These are phyloP conservation scores for Augochlorella aurata DNA, from an alignment of 2,888 invertebrate genomes.

Conservation along the genomic window DNA sequence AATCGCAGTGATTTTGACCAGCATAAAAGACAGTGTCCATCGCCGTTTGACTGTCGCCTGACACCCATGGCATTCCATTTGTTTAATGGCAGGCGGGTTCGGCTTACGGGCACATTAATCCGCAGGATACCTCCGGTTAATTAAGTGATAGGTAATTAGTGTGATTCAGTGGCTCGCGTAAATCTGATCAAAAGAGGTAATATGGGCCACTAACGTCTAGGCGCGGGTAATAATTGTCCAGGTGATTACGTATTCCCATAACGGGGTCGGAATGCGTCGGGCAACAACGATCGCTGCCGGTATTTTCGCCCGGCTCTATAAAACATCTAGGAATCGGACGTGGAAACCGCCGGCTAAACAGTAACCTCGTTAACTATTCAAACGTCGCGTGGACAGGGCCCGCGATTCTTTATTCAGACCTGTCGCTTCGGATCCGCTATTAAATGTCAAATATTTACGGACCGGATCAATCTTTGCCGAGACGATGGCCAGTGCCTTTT, in stretches of 20 bases:
- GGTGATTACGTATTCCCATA: constrained; percentile 25
- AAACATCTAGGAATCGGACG: constrained; percentile 3
- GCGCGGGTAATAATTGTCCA: constrained; percentile 24
- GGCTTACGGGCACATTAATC: constrained; percentile 4
- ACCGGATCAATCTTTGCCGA: not conserved
- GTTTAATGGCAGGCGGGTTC: not conserved
- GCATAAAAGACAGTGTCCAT: not conserved
- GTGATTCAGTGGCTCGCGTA: constrained; percentile 6
- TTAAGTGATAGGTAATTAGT: constrained; percentile 27
- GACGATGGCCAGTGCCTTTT: not conserved
- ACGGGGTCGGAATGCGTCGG: not conserved
- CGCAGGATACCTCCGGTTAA: not conserved
- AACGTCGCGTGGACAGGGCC: not conserved
- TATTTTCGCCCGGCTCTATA: not conserved
- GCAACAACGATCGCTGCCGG: not conserved
- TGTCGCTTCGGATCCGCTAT: not conserved
- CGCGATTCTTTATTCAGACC: not conserved
- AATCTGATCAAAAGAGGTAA: constrained; percentile 22
- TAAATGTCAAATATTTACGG: constrained; percentile 5
- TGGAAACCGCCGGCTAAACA: not conserved
- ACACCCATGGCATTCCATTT: not conserved
- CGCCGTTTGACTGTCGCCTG: not conserved
- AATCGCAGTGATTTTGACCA: not conserved
- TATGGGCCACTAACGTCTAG: constrained; percentile 10
- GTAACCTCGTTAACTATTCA: not conserved